Conservation (phyloP, 2,797 vertebrate species). For the Pseudomugil tenellus region DNA sequence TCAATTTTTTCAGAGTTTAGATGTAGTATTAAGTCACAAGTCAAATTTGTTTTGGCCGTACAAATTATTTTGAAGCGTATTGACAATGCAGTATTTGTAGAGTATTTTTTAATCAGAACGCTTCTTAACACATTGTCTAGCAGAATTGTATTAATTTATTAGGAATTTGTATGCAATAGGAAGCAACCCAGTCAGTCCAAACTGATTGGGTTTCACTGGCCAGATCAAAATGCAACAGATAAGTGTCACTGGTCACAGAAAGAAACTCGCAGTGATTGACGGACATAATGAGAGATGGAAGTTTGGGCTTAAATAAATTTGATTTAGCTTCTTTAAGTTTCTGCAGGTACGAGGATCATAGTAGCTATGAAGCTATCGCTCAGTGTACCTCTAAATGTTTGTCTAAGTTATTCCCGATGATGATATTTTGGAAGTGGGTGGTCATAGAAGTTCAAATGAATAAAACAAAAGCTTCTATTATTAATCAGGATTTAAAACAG, state of each 20-base stretch:
- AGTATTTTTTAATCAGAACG: not conserved
- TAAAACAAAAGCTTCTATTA: slow-evolving; percentile 3
- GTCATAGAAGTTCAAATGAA: not conserved
- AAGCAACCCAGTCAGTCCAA: not conserved
- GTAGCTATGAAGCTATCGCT: not conserved
- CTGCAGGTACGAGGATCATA: not conserved
- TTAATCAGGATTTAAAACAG: slow-evolving; percentile 22
- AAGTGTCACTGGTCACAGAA: not conserved
- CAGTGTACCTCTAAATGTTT: slow-evolving; percentile 3
- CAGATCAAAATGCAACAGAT: not conserved
- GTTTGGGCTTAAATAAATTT: slow-evolving; percentile 28
- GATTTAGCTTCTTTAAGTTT: slow-evolving; percentile 15
- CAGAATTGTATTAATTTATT: not conserved
- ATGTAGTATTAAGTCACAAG: not conserved
- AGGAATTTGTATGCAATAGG: not conserved
- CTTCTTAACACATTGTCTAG: not conserved
- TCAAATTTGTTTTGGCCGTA: not conserved
- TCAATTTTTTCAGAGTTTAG: not conserved
- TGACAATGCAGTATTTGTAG: too few relatives aligned
- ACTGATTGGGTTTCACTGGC: not conserved
- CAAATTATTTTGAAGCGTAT: not conserved
- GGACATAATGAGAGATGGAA: not conserved
- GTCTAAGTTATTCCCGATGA: not conserved
- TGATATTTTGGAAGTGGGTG: not conserved
- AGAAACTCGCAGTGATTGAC: not conserved